These are phyloP conservation scores for Boulengeromyrus knoepffleri DNA, from an alignment of 2,113 vertebrate genomes.

Conservation along the genomic window DNA sequence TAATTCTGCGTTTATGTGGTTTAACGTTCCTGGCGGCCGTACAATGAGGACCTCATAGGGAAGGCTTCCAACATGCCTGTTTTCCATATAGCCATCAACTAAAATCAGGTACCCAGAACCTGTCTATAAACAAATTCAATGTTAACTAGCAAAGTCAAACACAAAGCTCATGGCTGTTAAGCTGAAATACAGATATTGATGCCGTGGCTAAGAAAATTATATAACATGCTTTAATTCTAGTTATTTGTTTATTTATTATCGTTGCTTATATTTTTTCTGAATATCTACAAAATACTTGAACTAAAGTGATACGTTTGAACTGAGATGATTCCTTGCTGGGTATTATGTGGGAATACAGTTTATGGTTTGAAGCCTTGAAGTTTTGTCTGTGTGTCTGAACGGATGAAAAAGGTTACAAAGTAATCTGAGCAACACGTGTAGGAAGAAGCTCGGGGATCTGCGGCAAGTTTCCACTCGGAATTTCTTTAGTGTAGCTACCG, in stretches of 20 bases:
- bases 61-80: constrained; percentile 21
- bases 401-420: not conserved
- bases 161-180: not conserved
- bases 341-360: not conserved
- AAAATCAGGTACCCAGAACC: constrained; percentile 11
- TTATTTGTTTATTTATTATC: not conserved
- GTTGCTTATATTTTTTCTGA: not conserved
- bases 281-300: not conserved
- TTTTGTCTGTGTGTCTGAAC: not conserved
- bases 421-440: not conserved
- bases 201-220: not conserved
- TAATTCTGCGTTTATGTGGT: constrained; percentile 30
- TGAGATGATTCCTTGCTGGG: not conserved
- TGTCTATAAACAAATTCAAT: not conserved
- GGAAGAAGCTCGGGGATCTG: not conserved
- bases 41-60: constrained; percentile 11
- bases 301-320: not conserved
- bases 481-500: not conserved
- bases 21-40: constrained; percentile 20
- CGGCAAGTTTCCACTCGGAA: not conserved
- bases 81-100: constrained; percentile 21
- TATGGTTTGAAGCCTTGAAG: not conserved
- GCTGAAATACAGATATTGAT: not conserved
- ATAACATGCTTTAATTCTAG: not conserved
- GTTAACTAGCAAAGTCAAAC: not conserved